Conservation (phyloP, 2,113 vertebrate species). For the Limnothrissa miodon region DNA sequence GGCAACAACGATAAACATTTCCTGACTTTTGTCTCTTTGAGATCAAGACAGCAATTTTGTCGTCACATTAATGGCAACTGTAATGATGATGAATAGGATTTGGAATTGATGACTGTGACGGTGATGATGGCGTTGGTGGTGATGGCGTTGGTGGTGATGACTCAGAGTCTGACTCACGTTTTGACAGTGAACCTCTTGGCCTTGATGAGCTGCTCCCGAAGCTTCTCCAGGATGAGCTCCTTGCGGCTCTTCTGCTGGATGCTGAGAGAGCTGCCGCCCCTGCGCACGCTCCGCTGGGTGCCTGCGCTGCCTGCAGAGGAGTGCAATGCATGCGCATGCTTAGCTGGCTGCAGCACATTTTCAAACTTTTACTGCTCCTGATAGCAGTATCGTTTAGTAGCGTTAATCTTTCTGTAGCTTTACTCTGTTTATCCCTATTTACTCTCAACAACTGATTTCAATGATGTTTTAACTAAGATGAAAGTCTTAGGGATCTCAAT, state of each 20-base stretch:
- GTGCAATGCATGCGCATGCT: slow-evolving; percentile 20
- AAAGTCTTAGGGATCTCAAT: no score
- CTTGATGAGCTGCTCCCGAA: slow-evolving; percentile 81
- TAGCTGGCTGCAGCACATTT: no score
- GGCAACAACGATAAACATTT: no score
- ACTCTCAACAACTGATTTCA: no score
- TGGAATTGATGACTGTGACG: not conserved
- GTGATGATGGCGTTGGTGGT: not conserved
- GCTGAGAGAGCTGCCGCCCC: slow-evolving; percentile 73
- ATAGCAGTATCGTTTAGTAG: no score
- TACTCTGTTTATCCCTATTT: no score
- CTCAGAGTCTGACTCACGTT: slow-evolving; percentile 70
- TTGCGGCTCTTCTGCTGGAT: slow-evolving; percentile 76
- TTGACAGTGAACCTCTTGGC: slow-evolving; percentile 79
- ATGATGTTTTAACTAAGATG: no score
- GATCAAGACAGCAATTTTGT: no score
- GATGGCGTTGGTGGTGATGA: not conserved
- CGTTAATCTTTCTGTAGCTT: no score
- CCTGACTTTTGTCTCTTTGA: no score
- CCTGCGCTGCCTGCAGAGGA: slow-evolving; percentile 78
- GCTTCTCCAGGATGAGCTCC: slow-evolving; percentile 82
- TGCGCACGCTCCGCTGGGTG: slow-evolving; percentile 77
- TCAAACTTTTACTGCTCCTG: no score
- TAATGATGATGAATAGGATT: not conserved
- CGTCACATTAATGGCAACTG: not conserved